Evolutionary conservation across 2,888 invertebrate species (phyloP).

Genomic region (Andrena praecox): DNA sequence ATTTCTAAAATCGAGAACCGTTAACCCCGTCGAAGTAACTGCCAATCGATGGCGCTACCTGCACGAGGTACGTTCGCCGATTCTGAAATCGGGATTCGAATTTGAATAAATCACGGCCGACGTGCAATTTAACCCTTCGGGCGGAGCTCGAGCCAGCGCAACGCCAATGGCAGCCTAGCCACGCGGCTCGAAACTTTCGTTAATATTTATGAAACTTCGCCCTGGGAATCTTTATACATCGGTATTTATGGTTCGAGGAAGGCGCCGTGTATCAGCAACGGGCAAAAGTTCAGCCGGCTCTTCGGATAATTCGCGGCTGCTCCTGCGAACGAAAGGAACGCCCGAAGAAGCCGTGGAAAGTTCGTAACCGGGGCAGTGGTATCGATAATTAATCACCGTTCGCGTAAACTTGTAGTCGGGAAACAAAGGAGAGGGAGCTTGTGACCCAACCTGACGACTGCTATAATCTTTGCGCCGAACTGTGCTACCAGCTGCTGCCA

Average conservation of each 20-base stretch:
- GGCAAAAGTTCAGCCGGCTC: constrained; percentile 13
- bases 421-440: background rate
- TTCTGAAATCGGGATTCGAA: constrained; percentile 6
- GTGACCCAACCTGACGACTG: background rate
- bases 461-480: background rate
- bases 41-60: constrained; percentile 35
- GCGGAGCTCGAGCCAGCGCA: background rate
- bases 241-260: constrained; percentile 41
- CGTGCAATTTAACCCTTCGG: constrained; percentile 46
- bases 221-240: constrained; percentile 46
- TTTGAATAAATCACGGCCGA: constrained; percentile 25
- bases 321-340: constrained; percentile 12
- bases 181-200: constrained; percentile 37
- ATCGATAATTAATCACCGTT: background rate
- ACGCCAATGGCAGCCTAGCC: constrained; percentile 7
- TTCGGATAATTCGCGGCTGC: constrained; percentile 27
- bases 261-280: background rate
- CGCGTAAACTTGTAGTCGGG: background rate
- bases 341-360: background rate
- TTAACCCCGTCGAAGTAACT: constrained; percentile 44
- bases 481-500: background rate
- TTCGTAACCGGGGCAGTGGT: background rate
- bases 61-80: constrained; percentile 43
- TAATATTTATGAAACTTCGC: constrained; percentile 50
- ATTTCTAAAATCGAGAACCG: constrained; percentile 12